A percentile compares a stretch with the other conserved stretches of the same genome.
Conservation (phyloP, 2,888 invertebrate species). For the Pyrrhosoma nymphula region DNA sequence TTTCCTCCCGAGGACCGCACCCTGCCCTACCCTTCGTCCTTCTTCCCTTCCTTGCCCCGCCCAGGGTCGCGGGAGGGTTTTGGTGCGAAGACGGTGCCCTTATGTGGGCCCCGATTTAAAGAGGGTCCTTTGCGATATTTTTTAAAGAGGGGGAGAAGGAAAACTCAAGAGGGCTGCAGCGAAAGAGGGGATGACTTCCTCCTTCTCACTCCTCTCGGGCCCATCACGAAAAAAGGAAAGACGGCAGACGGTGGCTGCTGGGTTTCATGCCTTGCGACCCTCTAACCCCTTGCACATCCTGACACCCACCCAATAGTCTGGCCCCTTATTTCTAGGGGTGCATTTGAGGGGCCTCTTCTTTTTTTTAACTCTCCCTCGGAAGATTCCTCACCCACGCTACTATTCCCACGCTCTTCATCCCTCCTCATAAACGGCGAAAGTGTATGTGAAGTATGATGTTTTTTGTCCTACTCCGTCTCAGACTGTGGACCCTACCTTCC, state of each 20-base stretch:
- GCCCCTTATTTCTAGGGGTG: background rate
- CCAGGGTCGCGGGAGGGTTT: background rate
- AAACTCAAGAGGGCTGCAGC: background rate
- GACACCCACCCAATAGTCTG: background rate
- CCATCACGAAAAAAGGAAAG: background rate
- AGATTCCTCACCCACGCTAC: background rate
- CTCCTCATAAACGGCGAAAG: conserved; percentile 3
- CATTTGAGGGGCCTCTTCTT: background rate
- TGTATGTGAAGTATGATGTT: background rate
- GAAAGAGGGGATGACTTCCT: background rate
- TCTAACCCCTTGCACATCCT: no score
- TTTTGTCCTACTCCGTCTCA: background rate
- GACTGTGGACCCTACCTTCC: background rate
- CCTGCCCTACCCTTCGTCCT: no score
- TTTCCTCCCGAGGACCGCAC: background rate
- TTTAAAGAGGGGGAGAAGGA: background rate
- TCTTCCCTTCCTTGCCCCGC: background rate
- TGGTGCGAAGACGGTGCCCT: no score
- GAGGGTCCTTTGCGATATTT: background rate
- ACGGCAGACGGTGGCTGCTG: background rate
- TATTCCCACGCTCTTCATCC: background rate
- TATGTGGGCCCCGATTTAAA: background rate
- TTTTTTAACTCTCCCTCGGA: background rate
- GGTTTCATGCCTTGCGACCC: no score
- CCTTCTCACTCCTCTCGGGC: background rate